Evolutionary conservation across 2,888 invertebrate genomes (phyloP).

Genomic region (Cheilosia grossa): DNA sequence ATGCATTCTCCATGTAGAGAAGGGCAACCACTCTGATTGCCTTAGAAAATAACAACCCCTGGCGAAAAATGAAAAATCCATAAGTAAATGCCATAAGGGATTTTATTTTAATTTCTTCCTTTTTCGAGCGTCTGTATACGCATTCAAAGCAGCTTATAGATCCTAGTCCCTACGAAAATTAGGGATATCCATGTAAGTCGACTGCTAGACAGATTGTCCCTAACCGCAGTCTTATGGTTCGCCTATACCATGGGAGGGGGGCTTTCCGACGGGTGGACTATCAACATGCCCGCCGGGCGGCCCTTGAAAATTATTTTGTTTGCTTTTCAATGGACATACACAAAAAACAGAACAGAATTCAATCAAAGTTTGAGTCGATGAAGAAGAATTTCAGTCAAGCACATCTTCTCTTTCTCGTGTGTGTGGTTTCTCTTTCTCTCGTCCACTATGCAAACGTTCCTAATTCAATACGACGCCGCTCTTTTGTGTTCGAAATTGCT

Average conservation of each 20-base stretch:
- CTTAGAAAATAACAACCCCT: slow-evolving; percentile 44
- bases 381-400: slow-evolving; percentile 31
- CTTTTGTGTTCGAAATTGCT: slow-evolving; percentile 34
- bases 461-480: slow-evolving; percentile 47
- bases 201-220: slow-evolving; percentile 41
- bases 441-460: slow-evolving; percentile 18
- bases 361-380: slow-evolving; percentile 39
- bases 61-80: slow-evolving; percentile 47
- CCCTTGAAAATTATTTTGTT: slow-evolving; percentile 17
- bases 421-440: slow-evolving; percentile 12
- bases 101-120: slow-evolving; percentile 33
- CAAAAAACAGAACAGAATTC: slow-evolving; percentile 17
- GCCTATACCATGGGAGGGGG: neutral
- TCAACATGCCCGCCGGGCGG: neutral
- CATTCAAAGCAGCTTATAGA: slow-evolving; percentile 29
- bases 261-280: slow-evolving; percentile 11
- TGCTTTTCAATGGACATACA: slow-evolving; percentile 10
- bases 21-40: slow-evolving; percentile 39
- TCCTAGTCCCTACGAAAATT: slow-evolving; percentile 32
- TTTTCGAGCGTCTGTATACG: slow-evolving; percentile 5
- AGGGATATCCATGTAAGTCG: slow-evolving; percentile 29
- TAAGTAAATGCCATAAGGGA: slow-evolving; percentile 22
- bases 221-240: slow-evolving; percentile 37
- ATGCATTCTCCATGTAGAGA: slow-evolving; percentile 62
- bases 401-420: slow-evolving; percentile 18